Conservation (phyloP, 1,140 invertebrate species). For the Pseudomyrmex sp. region DNA sequence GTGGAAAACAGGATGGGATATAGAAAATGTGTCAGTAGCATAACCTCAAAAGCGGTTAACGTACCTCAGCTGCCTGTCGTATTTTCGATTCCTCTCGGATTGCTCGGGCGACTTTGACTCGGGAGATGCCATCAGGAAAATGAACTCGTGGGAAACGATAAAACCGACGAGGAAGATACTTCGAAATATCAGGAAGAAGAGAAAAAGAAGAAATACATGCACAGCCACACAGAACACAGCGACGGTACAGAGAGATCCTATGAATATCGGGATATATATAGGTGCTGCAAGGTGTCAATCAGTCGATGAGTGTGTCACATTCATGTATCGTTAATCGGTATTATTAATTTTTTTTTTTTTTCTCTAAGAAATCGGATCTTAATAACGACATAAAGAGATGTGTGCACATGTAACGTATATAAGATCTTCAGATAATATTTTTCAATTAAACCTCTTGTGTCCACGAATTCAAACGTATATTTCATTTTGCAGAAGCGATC, state of each 20-base stretch:
- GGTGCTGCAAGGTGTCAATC: neutral
- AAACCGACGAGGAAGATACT: neutral
- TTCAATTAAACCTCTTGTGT: too few species aligned
- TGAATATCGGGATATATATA: too few species aligned
- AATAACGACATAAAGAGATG: too few species aligned
- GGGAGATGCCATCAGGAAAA: constrained; percentile 88
- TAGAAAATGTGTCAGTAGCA: neutral
- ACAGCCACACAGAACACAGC: constrained; percentile 2
- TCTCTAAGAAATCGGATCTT: too few species aligned
- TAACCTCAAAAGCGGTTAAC: constrained; percentile 25
- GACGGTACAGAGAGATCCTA: neutral
- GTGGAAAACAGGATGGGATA: neutral
- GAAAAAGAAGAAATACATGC: too few species aligned
- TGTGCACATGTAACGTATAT: too few species aligned
- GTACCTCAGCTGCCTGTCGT: constrained; percentile 94
- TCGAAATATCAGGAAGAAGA: neutral
- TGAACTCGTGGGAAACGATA: neutral
- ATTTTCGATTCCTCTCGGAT: constrained; percentile 92
- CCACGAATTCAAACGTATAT: too few species aligned
- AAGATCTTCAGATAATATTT: too few species aligned
- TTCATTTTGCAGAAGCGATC: too few species aligned
- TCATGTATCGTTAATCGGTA: too few species aligned
- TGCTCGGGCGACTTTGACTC: constrained; percentile 93
- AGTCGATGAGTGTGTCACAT: too few species aligned
- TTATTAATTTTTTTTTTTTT: too few species aligned